Base-by-base conservation (phyloP, 2,888 invertebrate species). In the Drosophila buzzatii region DNA sequence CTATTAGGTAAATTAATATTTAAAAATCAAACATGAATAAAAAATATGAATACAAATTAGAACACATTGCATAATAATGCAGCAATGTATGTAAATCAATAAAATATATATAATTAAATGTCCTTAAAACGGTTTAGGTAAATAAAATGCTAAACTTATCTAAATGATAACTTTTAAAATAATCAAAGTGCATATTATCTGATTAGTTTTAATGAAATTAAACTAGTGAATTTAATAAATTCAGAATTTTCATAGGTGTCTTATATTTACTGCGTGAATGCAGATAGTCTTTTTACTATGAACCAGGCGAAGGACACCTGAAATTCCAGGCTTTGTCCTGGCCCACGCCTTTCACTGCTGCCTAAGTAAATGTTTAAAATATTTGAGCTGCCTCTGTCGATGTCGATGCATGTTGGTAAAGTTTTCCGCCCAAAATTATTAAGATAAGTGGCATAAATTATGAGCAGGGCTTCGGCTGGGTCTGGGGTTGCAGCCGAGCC, bases 381-480 rank as follows among this genome's bases (percentile, higher is more conserved):
- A 72, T 77, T 86, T 89, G 65, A 69, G 74, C 62, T 87, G 82
- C 73, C 62, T 42, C 57, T 58, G 79, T 52, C 67, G 57, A 56
- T 70, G 70, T 62, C 82, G 70, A 72, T 70, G 57, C 67, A 76
- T 66, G 89, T 74, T 77, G 77, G 44, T 16, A 58, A 76, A 85
- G 79, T 83, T 76, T 66, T 76, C 77, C 76, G 90, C 70, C 89
- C 85, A 76, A 89, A 89, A 88, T 88, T 90, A 88, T 88, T 88
- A 90, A 90, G 88, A 88, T 87, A 90, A 90, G 87, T 89, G 85
- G 90, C 88, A 88, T 89, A 88, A 88, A 89, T 88, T 90, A 88
- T 90, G 82, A 85, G 79, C 71, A 69, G 60, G 58, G 61, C 68
- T 42, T 47, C 55, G 41, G 45, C 51, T 35, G 44, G 44, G 64